Conservation (phyloP, 2,888 invertebrate species). For the Hemistola chrysoprasaria region DNA sequence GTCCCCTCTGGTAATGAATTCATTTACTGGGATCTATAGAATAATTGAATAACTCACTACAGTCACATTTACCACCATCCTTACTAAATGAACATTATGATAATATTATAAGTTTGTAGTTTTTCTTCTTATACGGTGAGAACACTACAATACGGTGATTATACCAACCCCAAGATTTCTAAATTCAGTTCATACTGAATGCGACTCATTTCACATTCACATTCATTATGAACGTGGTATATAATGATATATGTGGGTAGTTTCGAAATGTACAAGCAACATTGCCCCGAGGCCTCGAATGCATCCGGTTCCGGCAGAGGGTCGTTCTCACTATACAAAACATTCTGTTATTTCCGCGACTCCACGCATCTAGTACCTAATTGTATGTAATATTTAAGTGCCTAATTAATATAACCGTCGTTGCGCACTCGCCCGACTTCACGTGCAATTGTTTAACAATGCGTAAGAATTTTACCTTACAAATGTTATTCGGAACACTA, state of each 20-base stretch:
- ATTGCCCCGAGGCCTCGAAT: constrained; percentile 59
- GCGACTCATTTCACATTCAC: too few species aligned
- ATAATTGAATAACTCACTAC: too few species aligned
- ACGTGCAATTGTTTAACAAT: constrained; percentile 37
- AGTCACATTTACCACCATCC: too few species aligned
- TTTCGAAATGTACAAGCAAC: constrained; percentile 19
- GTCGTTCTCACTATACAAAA: constrained; percentile 72
- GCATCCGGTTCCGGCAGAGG: constrained; percentile 70
- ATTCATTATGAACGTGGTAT: too few species aligned
- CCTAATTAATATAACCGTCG: constrained; percentile 47
- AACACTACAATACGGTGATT: too few species aligned
- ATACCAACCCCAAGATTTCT: too few species aligned
- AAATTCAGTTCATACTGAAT: too few species aligned
- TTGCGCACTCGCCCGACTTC: constrained; percentile 45
- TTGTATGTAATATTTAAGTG: constrained; percentile 49
- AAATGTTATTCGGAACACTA: constrained; percentile 25
- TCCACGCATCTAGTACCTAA: constrained; percentile 43
- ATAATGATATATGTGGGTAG: neutral
- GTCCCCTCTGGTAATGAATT: too few species aligned
- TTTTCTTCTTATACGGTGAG: too few species aligned
- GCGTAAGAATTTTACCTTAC: constrained; percentile 43
- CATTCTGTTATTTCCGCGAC: constrained; percentile 64
- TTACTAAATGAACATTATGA: too few species aligned
- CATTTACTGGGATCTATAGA: too few species aligned
- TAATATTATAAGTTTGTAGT: too few species aligned